Conservation (phyloP, 2,113 vertebrate species). For the Anseranas semipalmata region DNA sequence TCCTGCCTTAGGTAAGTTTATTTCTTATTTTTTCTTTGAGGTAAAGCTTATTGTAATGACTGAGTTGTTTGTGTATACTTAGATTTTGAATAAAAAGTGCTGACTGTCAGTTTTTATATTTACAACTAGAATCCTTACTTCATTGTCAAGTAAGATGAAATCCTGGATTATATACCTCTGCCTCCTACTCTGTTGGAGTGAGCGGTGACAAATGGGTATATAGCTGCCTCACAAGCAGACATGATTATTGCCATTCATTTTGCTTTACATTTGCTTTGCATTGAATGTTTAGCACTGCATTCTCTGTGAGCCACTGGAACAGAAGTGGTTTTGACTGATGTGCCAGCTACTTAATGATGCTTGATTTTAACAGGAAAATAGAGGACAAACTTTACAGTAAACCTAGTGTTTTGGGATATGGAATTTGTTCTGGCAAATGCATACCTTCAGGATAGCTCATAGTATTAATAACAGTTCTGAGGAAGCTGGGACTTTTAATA, state of each 20-base stretch:
- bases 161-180: neutral
- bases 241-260: neutral
- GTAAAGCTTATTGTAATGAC: neutral
- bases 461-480: neutral
- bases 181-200: neutral
- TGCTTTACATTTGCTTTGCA: neutral
- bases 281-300: neutral
- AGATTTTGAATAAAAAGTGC: neutral
- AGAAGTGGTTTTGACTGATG: neutral
- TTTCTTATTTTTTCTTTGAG: neutral
- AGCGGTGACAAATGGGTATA: neutral
- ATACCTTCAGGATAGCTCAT: neutral
- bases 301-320: neutral
- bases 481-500: neutral
- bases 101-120: neutral
- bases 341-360: neutral
- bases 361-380: neutral
- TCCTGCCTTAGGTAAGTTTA: conserved; percentile 90
- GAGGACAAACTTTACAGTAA: neutral
- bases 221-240: neutral
- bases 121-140: neutral
- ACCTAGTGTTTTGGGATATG: neutral
- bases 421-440: neutral
- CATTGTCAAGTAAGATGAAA: neutral
- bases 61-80: neutral